Conservation (phyloP, 2,888 invertebrate genomes). For the Cosmia trapezina region DNA sequence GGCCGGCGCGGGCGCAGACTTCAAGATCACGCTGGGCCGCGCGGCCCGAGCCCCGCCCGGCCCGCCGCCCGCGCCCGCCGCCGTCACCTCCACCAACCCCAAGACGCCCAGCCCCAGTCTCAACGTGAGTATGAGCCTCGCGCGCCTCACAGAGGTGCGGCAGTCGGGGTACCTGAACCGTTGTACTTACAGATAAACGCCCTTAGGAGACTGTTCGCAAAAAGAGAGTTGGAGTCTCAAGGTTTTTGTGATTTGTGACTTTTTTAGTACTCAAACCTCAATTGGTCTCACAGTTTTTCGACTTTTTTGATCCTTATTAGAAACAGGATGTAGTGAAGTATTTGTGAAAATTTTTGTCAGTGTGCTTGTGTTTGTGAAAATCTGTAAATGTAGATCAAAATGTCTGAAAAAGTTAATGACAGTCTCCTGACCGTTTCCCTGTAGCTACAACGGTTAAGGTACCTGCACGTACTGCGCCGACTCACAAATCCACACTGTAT, state of each 20-base stretch:
- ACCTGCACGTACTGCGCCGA: neutral
- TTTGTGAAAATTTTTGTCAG: neutral
- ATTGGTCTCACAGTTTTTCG: neutral
- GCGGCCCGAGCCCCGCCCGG: constrained; percentile 74
- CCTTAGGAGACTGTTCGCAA: neutral
- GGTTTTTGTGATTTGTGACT: no score
- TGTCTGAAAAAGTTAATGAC: neutral
- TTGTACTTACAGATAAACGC: no score
- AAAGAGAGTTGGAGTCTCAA: neutral
- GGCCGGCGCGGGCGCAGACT: constrained; percentile 86
- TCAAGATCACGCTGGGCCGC: constrained; percentile 92
- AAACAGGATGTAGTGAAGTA: neutral
- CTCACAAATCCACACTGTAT: neutral
- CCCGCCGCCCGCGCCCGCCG: constrained; percentile 68
- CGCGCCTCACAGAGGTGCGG: no score
- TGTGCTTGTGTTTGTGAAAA: neutral
- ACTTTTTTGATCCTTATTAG: neutral
- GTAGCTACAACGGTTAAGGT: neutral
- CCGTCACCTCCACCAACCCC: constrained; percentile 95
- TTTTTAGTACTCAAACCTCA: no score
- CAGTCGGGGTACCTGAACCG: no score
- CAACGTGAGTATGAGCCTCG: constrained; percentile 81
- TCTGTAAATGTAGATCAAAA: neutral
- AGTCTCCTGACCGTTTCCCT: neutral
- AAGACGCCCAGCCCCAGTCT: constrained; percentile 96